phyloP scores from a whole-genome alignment of 2,888 invertebrate genomes.

The Merodon equestris region DNA sequence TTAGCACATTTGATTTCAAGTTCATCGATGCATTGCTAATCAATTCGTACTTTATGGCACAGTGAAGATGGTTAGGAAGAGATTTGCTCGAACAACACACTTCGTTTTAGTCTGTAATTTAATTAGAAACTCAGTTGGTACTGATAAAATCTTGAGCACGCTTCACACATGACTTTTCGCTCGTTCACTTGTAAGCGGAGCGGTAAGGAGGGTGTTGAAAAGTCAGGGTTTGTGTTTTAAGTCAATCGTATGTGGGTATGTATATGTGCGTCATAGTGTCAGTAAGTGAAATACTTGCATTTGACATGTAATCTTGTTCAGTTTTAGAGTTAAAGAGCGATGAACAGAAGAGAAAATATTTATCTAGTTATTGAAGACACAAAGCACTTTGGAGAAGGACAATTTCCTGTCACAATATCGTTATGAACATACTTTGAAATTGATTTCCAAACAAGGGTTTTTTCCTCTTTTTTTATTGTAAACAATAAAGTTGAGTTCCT shows the following conservation, averaged over 20 bases:
- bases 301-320: conserved; percentile 52
- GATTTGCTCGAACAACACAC: conserved; percentile 49
- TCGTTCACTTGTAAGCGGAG: conserved; percentile 43
- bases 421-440: conserved; percentile 65
- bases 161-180: conserved; percentile 64
- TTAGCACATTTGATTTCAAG: conserved; percentile 49
- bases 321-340: conserved; percentile 27
- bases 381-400: conserved; percentile 38
- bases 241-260: not conserved
- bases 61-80: conserved; percentile 44
- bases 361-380: conserved; percentile 50
- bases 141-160: conserved; percentile 54
- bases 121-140: conserved; percentile 53
- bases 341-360: conserved; percentile 27
- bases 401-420: conserved; percentile 65
- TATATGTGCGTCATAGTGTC: conserved; percentile 17
- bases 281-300: conserved; percentile 29
- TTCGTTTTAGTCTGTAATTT: conserved; percentile 58
- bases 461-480: too few species aligned
- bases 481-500: conserved; percentile 44
- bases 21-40: conserved; percentile 69
- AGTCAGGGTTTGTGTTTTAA: too few species aligned
- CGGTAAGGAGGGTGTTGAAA: not conserved
- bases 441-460: conserved; percentile 57
- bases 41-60: conserved; percentile 58